Base-by-base conservation (phyloP, 1,140 invertebrate species). In the Panulirus ornatus region DNA sequence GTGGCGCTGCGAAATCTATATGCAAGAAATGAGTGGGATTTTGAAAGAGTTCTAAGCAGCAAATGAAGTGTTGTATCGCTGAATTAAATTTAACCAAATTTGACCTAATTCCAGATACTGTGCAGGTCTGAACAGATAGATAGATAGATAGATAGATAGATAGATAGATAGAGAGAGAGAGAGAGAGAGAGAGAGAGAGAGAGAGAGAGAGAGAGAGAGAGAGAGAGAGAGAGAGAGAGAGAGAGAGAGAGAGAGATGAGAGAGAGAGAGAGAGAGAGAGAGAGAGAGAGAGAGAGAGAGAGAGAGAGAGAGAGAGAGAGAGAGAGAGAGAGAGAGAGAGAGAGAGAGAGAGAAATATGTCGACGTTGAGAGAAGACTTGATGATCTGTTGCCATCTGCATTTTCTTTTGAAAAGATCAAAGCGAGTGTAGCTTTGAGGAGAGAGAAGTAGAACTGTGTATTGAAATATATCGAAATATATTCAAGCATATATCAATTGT, bases 221-320 rank as follows among this genome's bases (percentile, higher is more conserved):
- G 51, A 58, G 51, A 58, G 51, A 58, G 51, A 58, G 51, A 58
- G 51, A 58, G 51, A 58, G 51, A 58, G 51, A 58, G 51, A 58
- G 51, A 58, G 51, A 58, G 51, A 58, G 51, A 58, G 51, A 58
- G 51, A 58, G 51, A 58, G n/a, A n/a, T n/a, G n/a, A n/a, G n/a
- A n/a, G n/a, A n/a, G n/a, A n/a, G n/a, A n/a, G n/a, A n/a, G n/a
- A n/a, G n/a, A n/a, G n/a, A n/a, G n/a, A n/a, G n/a, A n/a, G n/a
- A n/a, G n/a, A n/a, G n/a, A n/a, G n/a, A n/a, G 51, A 58, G 51
- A 58, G 51, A 58, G 51, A 58, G 51, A 58, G 51, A 58, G 51
- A 58, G 51, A 58, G 51, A 58, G 51, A 58, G 51, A 58, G 51
- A 58, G 51, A 58, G 51, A 58, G 51, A 58, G 51, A 58, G 51